Evolutionary conservation across 2,888 invertebrate species (phyloP).

Genomic region (Drosophila barbarae): DNA sequence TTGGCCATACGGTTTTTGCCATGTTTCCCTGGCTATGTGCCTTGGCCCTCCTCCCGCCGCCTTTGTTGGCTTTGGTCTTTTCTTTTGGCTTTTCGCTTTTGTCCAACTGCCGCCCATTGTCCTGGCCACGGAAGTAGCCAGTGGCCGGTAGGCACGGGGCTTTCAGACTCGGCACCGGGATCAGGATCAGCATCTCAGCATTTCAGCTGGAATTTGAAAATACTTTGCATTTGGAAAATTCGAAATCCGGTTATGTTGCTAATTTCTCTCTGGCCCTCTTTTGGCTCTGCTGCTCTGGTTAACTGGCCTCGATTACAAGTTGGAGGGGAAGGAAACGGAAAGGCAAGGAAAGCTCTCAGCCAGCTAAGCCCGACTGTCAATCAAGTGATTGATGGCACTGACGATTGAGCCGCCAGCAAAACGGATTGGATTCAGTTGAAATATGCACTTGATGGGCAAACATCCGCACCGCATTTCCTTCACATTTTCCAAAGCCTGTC

Average conservation of each 20-base stretch:
- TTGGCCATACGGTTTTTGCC: constrained; percentile 65
- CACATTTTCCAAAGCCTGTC: constrained; percentile 44
- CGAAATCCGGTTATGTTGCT: constrained; percentile 68
- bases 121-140: constrained; percentile 55
- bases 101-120: constrained; percentile 50
- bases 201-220: constrained; percentile 39
- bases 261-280: constrained; percentile 41
- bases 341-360: constrained; percentile 22
- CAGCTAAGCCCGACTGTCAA: constrained; percentile 61
- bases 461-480: not conserved
- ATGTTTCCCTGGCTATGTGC: constrained; percentile 27
- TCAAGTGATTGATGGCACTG: constrained; percentile 68
- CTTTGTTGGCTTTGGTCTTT: constrained; percentile 43
- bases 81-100: constrained; percentile 58
- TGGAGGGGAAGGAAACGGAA: constrained; percentile 12
- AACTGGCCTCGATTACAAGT: constrained; percentile 62
- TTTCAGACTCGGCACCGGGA: constrained; percentile 4
- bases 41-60: constrained; percentile 27
- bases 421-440: constrained; percentile 24
- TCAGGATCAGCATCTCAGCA: constrained; percentile 9
- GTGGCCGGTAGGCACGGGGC: constrained; percentile 20
- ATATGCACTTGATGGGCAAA: constrained; percentile 1
- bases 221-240: constrained; percentile 65
- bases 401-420: constrained; percentile 59
- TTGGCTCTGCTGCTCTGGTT: constrained; percentile 1